A percentile compares a stretch with the other conserved stretches of the same genome.
These are phyloP conservation scores for Xylota sylvarum DNA, from an alignment of 2,888 invertebrate species.

Conservation along the genomic window DNA sequence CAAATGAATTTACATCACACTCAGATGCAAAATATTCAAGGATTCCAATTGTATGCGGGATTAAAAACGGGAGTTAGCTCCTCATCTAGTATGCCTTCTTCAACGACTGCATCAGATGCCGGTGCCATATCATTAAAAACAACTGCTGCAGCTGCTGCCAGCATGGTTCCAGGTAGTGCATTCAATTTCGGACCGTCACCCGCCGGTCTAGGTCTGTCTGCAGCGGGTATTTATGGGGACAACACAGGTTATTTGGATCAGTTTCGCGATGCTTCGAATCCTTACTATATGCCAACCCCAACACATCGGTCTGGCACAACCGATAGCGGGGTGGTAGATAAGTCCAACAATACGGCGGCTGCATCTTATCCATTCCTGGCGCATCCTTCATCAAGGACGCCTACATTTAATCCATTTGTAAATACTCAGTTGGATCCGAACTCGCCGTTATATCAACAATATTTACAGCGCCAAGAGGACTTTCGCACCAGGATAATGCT, in stretches of 20 bases:
- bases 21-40: conserved; percentile 82
- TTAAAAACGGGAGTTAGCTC: conserved; percentile 85
- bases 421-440: conserved; percentile 87
- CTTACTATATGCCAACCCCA: conserved; percentile 86
- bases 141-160: conserved; percentile 84
- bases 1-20: conserved; percentile 79
- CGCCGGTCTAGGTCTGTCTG: conserved; percentile 85
- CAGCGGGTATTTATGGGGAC: conserved; percentile 87
- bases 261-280: conserved; percentile 87
- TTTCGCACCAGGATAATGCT: conserved; percentile 87
- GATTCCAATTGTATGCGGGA: conserved; percentile 87
- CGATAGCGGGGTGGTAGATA: conserved; percentile 80
- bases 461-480: conserved; percentile 89
- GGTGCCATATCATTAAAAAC: conserved; percentile 88
- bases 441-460: conserved; percentile 90
- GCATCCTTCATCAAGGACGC: conserved; percentile 84
- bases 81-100: conserved; percentile 75
- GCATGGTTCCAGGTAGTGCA: conserved; percentile 92
- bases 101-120: conserved; percentile 77
- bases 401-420: conserved; percentile 87
- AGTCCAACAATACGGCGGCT: conserved; percentile 85
- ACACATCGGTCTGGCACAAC: conserved; percentile 83
- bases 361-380: conserved; percentile 87
- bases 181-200: conserved; percentile 93
- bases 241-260: conserved; percentile 90